Percentiles rank a stretch among this genome's conserved stretches.
Conservation (phyloP, 2,888 invertebrate genomes). For the Ctena decussata region DNA sequence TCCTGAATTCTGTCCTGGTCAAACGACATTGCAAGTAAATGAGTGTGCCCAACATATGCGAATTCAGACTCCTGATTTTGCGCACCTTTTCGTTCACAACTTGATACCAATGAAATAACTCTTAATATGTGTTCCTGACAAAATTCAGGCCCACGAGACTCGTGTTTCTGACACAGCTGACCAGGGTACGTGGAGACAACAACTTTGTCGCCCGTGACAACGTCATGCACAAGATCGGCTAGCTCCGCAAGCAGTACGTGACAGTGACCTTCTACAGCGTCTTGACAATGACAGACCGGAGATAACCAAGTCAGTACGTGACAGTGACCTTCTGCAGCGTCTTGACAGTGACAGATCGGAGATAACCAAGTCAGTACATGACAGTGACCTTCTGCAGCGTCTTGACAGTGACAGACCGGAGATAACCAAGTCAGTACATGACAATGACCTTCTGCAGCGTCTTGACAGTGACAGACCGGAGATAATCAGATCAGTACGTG, state of each 20-base stretch:
- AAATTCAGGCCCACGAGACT: background rate
- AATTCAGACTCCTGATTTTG: conserved; percentile 11
- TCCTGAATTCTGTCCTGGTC: background rate
- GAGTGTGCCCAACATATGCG: conserved; percentile 31
- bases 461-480: conserved; percentile 17
- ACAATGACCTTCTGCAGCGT: conserved; percentile 17
- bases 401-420: conserved; percentile 14
- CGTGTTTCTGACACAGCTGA: conserved; percentile 24
- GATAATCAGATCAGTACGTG: background rate
- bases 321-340: conserved; percentile 15
- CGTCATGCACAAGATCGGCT: background rate
- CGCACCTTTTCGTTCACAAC: background rate
- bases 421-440: background rate
- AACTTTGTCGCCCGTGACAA: background rate
- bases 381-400: conserved; percentile 23
- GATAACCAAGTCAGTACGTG: background rate
- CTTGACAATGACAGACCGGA: conserved; percentile 34
- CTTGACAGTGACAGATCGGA: conserved; percentile 16
- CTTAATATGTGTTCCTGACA: background rate
- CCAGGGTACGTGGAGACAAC: background rate
- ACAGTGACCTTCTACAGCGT: conserved; percentile 30
- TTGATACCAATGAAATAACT: background rate
- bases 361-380: background rate
- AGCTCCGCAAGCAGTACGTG: background rate
- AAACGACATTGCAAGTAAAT: background rate